Evolutionary conservation across 1,140 invertebrate species (phyloP).

Genomic region (Archivesica marissinica): DNA sequence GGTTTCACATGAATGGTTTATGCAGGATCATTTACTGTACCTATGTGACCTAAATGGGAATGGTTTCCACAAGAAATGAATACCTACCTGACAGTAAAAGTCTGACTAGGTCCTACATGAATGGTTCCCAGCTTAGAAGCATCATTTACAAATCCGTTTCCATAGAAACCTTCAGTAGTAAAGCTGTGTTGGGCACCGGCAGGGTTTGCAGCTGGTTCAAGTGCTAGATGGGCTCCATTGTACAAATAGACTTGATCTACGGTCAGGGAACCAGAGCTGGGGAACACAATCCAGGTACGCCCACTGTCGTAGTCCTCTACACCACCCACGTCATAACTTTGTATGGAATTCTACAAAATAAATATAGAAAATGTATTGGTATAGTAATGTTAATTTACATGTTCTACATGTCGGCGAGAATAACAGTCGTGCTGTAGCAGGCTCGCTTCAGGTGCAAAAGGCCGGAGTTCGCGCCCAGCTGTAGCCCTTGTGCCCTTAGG

Average conservation of each 20-base stretch:
- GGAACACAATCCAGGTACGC: slow-evolving; percentile 73
- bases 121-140: slow-evolving; percentile 66
- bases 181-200: slow-evolving; percentile 50
- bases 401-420: no score
- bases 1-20: no score
- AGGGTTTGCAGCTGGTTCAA: slow-evolving; percentile 66
- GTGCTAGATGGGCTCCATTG: slow-evolving; percentile 74
- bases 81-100: slow-evolving; percentile 61
- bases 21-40: no score
- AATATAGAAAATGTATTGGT: no score
- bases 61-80: background rate
- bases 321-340: slow-evolving; percentile 38
- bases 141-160: slow-evolving; percentile 64
- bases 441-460: no score
- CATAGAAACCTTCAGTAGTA: slow-evolving; percentile 63
- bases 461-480: no score
- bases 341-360: slow-evolving; percentile 57
- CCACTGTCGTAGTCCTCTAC: slow-evolving; percentile 66
- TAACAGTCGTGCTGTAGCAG: no score
- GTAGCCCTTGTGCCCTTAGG: no score
- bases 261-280: slow-evolving; percentile 46
- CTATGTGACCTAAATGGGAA: no score
- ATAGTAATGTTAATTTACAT: no score
- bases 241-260: slow-evolving; percentile 71
- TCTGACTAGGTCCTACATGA: slow-evolving; percentile 71